phyloP scores from a whole-genome alignment of 2,113 vertebrate species.

The Mohoua ochrocephala region DNA sequence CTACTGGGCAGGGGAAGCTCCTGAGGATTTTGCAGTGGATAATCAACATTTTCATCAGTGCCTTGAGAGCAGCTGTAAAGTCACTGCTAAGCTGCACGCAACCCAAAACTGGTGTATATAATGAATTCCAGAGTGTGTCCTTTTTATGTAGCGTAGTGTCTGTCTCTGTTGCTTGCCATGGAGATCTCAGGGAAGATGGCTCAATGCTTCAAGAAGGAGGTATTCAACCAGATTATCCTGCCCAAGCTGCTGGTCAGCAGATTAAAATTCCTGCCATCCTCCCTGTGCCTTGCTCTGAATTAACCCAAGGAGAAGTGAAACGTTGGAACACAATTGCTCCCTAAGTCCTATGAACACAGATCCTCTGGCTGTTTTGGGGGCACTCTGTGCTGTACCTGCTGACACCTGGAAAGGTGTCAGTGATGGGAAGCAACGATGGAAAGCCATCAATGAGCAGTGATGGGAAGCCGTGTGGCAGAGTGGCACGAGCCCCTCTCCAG shows the following conservation, averaged over 20 bases:
- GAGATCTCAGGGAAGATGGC: background rate
- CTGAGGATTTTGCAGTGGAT: background rate
- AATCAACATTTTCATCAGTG: background rate
- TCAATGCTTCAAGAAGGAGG: background rate
- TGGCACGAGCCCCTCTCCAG: background rate
- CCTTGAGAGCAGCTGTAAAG: background rate
- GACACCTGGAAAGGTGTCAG: background rate
- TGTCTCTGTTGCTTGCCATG: background rate
- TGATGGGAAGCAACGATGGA: background rate
- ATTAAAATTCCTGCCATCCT: background rate
- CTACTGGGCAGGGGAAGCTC: background rate
- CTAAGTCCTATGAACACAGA: background rate
- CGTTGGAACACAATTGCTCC: fast-evolving
- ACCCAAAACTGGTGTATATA: background rate
- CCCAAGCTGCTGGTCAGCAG: background rate
- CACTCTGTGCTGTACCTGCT: background rate
- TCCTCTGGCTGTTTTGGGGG: background rate
- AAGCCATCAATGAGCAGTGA: background rate
- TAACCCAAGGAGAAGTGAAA: background rate
- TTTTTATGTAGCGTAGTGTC: background rate
- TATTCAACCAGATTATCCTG: background rate
- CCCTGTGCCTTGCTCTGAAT: background rate
- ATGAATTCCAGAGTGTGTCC: background rate
- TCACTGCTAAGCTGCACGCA: background rate
- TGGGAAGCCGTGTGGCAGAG: background rate